Conservation (phyloP, 2,797 vertebrate genomes). For the Melanotaenia pygmaea region DNA sequence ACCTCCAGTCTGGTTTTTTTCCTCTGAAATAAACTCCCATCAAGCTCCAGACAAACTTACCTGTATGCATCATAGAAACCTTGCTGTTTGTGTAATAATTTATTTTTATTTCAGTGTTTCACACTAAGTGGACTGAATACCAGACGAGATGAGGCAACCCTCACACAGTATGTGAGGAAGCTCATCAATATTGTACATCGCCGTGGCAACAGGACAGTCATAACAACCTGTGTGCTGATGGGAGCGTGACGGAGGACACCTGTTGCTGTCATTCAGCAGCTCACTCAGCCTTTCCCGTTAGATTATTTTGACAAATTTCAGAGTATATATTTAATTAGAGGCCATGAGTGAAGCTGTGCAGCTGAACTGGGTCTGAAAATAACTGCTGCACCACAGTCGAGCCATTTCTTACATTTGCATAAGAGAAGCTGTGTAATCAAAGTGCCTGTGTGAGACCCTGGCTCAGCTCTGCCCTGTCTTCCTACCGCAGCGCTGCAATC, state of each 20-base stretch:
- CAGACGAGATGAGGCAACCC: no score
- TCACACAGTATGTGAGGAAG: conserved; percentile 11
- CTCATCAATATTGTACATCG: conserved; percentile 65
- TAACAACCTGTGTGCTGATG: conserved; percentile 39
- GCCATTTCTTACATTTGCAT: conserved; percentile 32
- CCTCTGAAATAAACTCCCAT: no score
- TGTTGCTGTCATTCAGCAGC: neutral
- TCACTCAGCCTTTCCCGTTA: neutral
- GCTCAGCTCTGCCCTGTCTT: conserved; percentile 25
- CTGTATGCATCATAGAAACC: no score
- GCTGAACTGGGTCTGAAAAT: neutral
- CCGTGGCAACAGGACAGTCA: conserved; percentile 45
- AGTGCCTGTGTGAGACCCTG: conserved; percentile 1
- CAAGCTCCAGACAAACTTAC: no score
- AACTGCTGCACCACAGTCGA: neutral
- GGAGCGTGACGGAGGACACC: conserved; percentile 33
- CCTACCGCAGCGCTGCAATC: conserved; percentile 29
- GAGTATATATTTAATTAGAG: neutral
- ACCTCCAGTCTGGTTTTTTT: no score
- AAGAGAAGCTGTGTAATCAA: conserved; percentile 37
- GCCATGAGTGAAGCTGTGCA: neutral
- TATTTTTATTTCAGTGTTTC: no score
- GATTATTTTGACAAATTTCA: neutral
- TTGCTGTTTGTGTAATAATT: no score
- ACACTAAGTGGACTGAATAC: no score